A percentile compares a stretch with the other conserved stretches of the same genome.
Evolutionary conservation across 2,888 invertebrate genomes (phyloP).

Genomic region (Drosophila prolongata): DNA sequence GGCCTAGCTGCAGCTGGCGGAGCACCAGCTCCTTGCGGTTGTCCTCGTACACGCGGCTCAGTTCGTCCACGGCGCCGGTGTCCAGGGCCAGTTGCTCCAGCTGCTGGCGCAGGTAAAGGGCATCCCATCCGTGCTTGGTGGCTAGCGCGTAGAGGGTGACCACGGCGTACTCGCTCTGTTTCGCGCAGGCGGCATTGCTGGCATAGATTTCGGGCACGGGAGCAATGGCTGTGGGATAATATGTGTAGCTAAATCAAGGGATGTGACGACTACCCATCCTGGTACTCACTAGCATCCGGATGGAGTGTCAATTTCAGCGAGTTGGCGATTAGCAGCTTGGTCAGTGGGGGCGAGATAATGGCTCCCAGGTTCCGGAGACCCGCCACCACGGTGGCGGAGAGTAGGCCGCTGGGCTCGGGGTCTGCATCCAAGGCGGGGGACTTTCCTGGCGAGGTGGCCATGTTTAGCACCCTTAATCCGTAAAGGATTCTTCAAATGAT

Average conservation of each 20-base stretch:
- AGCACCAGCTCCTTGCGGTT: slow-evolving; percentile 81
- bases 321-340: slow-evolving; percentile 82
- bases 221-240: slow-evolving; percentile 75
- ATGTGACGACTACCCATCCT: no score
- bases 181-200: slow-evolving; percentile 81
- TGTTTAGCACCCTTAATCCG: not conserved
- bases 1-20: slow-evolving; percentile 79
- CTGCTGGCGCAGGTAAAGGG: slow-evolving; percentile 69
- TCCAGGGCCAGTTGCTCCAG: slow-evolving; percentile 75
- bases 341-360: slow-evolving; percentile 71
- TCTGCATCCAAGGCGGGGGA: not conserved
- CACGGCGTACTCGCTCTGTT: slow-evolving; percentile 84
- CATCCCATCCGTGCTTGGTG: slow-evolving; percentile 80
- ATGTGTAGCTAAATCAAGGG: not conserved
- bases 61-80: slow-evolving; percentile 73
- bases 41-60: slow-evolving; percentile 80
- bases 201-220: slow-evolving; percentile 84
- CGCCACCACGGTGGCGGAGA: slow-evolving; percentile 79
- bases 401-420: slow-evolving; percentile 30
- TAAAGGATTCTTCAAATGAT: not conserved
- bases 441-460: not conserved
- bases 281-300: slow-evolving; percentile 82
- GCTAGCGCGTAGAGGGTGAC: slow-evolving; percentile 80
- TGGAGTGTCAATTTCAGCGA: slow-evolving; percentile 82
- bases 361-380: slow-evolving; percentile 81